Evolutionary conservation across 2,888 invertebrate genomes (phyloP).

Genomic region (Chaetogeoica ovagalla): DNA sequence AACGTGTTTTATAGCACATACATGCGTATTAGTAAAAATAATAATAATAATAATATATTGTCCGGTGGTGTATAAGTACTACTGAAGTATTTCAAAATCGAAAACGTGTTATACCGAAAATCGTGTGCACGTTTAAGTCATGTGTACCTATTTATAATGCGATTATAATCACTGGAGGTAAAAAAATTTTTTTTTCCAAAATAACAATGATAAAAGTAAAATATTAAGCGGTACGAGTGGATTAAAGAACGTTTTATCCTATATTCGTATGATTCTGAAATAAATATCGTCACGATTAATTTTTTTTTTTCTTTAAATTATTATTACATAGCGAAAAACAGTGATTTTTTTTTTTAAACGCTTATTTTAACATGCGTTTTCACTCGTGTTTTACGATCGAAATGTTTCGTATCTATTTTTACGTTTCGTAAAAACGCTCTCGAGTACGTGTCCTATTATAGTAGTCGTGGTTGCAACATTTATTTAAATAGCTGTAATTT

Average conservation of each 20-base stretch:
- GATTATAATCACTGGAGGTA: neutral
- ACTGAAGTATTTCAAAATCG: neutral
- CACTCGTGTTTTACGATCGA: neutral
- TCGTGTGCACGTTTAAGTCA: no score
- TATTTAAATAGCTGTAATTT: no score
- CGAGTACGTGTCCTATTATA: neutral
- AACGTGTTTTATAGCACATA: neutral
- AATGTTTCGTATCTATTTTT: neutral
- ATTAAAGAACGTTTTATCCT: neutral
- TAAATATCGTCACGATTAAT: no score
- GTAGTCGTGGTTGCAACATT: neutral
- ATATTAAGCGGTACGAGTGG: no score
- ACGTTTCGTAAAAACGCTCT: neutral
- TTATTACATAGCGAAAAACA: neutral
- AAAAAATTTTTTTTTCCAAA: neutral
- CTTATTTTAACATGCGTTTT: neutral
- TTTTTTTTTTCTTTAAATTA: no score
- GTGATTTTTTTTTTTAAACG: neutral
- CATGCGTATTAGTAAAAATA: neutral
- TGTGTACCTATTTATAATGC: no score
- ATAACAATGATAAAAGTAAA: no score
- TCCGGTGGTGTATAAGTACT: neutral
- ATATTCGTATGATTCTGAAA: neutral
- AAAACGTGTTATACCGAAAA: slow-evolving; percentile 1
- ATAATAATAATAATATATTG: slow-evolving; percentile 2